Base-by-base conservation (phyloP, 2,113 vertebrate genomes). In the Peromyscus polionotus region DNA sequence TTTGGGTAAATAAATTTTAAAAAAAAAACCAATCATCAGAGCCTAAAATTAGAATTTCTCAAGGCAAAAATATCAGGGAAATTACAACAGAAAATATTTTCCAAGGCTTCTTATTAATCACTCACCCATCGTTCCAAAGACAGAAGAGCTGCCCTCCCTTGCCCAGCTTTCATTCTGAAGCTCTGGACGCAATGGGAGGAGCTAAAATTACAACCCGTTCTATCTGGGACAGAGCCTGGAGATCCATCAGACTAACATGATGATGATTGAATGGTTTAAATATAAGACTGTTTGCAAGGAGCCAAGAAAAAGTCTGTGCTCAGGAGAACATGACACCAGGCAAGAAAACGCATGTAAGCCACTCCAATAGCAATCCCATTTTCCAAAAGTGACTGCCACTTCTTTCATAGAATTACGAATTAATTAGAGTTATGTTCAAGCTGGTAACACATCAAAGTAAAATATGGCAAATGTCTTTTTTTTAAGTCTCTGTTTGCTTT, bases 211-310 rank as follows among this genome's bases (percentile, higher is more conserved):
- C 73, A 93, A 72, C 59, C 57, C 48, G 17, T 81, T 95, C 89
- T 95, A 54, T 22, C 81, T 70, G 36, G 11, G 76, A 33, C 88
- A 24, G 20, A 86, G 45, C 51, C 80, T 95, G 75, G 80, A 96
- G 94, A 88, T 17, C 20, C n/a, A 36, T 65, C 57, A 90, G 70
- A 28, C 79, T 92, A 88, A 88, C n/a, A 61, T 72, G 80, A 91
- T 33, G 88, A 95, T 96, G 96, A 76, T 0, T 42, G 33, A 95
- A 70, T 88, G 72, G 76, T 95, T 97, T 97, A 92, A 97, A 95
- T 95, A 89, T 88, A 94, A 96, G 45, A 86, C 36, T 33, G 12
- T 81, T 76, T 77, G 26, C 63, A 86, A 90, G 81, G 26, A 87
- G 86, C 54, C 61, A 91, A 87, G 61, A 72, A 91, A 90, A 83